Conservation (phyloP, 92 coral and sea anemone species). For the Ricordea florida region DNA sequence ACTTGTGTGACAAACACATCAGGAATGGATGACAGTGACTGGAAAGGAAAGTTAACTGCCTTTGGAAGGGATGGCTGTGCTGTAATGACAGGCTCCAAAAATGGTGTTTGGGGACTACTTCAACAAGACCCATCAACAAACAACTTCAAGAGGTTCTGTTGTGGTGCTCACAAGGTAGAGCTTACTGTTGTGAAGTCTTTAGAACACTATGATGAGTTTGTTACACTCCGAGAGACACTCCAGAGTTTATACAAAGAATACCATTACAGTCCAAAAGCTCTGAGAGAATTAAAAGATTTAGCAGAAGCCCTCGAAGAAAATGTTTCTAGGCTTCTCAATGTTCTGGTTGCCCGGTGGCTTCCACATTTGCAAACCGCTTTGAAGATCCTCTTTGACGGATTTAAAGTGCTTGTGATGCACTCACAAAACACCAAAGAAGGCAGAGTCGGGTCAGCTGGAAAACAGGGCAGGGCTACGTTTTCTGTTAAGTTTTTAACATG, state of each 20-base stretch:
- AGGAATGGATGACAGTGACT: background rate
- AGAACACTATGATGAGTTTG: background rate
- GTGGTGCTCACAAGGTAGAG: constrained; percentile 21
- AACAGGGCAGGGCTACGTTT: constrained; percentile 4
- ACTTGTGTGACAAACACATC: background rate
- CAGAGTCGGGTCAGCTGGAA: constrained; percentile 17
- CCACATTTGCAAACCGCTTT: constrained; percentile 17
- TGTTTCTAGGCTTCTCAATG: constrained; percentile 25
- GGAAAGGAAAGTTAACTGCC: constrained; percentile 4
- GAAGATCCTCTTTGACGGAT: background rate
- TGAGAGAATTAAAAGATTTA: constrained; percentile 15
- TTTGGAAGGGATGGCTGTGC: constrained; percentile 45
- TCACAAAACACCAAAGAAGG: constrained; percentile 7
- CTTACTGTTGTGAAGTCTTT: constrained; percentile 23
- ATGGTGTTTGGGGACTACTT: constrained; percentile 16
- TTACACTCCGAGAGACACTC: background rate
- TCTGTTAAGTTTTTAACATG: constrained; percentile 6
- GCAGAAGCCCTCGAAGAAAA: constrained; percentile 3
- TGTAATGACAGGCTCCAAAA: constrained; percentile 26
- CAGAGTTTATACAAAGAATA: constrained; percentile 16
- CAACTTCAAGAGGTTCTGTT: constrained; percentile 8
- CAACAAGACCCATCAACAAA: constrained; percentile 9
- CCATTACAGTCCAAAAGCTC: constrained; percentile 4
- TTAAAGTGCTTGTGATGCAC: constrained; percentile 2
- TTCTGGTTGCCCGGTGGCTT: constrained; percentile 29